Conservation (phyloP, 2,113 vertebrate species). For the Lophura nycthemera region DNA sequence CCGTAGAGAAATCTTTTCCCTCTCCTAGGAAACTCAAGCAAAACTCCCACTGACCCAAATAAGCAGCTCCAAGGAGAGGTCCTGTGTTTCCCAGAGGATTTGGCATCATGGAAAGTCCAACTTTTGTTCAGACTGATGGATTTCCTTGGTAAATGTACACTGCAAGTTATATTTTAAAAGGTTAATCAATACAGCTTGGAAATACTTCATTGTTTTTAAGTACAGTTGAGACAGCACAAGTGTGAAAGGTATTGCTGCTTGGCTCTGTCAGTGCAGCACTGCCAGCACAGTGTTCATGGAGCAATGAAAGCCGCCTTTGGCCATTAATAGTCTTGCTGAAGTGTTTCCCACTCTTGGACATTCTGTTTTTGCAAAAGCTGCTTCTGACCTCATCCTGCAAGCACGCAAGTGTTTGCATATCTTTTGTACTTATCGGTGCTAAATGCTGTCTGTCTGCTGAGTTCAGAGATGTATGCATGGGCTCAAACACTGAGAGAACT, state of each 20-base stretch:
- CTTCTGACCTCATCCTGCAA: slow-evolving; percentile 11
- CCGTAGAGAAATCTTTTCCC: background rate
- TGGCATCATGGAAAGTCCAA: background rate
- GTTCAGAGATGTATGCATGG: background rate
- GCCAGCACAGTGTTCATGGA: background rate
- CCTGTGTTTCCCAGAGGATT: background rate
- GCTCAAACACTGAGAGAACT: background rate
- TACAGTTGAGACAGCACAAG: background rate
- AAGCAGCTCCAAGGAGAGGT: background rate
- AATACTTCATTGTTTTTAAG: background rate
- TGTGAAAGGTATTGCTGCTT: background rate
- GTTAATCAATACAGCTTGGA: background rate
- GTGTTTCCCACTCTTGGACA: accelerated
- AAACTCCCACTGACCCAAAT: background rate
- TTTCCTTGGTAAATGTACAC: background rate
- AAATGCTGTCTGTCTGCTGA: background rate
- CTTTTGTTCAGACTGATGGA: background rate
- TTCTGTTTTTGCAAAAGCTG: background rate
- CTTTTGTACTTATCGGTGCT: background rate
- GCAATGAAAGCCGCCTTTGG: background rate
- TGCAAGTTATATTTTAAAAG: background rate
- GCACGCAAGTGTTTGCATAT: background rate
- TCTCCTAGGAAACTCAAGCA: background rate
- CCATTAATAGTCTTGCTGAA: background rate
- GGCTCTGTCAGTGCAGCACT: background rate